Base-by-base conservation (phyloP, 2,888 invertebrate genomes). In the Drosophila lacicola region DNA sequence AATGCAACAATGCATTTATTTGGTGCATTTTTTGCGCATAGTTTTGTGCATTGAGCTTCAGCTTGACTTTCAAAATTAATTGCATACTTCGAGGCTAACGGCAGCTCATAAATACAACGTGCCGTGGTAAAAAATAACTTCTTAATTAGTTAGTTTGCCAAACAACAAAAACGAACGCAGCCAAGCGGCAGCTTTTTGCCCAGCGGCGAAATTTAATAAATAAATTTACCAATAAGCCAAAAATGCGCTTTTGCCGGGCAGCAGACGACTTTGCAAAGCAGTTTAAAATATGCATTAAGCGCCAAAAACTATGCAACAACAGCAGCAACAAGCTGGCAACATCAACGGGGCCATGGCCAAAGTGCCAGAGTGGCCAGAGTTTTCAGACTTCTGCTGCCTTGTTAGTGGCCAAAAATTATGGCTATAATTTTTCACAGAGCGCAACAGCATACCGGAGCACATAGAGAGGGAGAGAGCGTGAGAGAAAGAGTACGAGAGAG, bases 1-100 rank as follows among this genome's bases (percentile, higher is more conserved):
- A 86, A 81, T 80, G 81, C 74, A 86, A 88, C 78, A 86, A 82
- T 80, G 86, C 90, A 84, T 80, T 90, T 82, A 90, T 85, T 81
- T 71, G 76, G 73, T 72, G 78, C 62, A 39, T 74, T 70, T 14
- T 78, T 72, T 70, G 44, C 33, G 65, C 72, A 82, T 76, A 70
- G 77, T 80, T 81, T 75, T 54, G 61, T 72, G 76, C 85, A 71
- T 77, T 80, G 58, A 44, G 50, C 14, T 62, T 21, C n/a, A 63
- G 67, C 70, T 63, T 55, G 56, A 79, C 49, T 60, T 66, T 34
- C 44, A 19, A 70, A 80, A 80, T 82, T 73, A 85, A 87, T 80
- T 80, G 80, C 84, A 78, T 87, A 82, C 65, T 84, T 86, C 69
- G 75, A 69, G 62, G 72, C 78, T 55, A 71, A 54, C 60, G 58